phyloP scores from a whole-genome alignment of 2,113 vertebrate species.

The Protobothrops mucrosquamatus region DNA sequence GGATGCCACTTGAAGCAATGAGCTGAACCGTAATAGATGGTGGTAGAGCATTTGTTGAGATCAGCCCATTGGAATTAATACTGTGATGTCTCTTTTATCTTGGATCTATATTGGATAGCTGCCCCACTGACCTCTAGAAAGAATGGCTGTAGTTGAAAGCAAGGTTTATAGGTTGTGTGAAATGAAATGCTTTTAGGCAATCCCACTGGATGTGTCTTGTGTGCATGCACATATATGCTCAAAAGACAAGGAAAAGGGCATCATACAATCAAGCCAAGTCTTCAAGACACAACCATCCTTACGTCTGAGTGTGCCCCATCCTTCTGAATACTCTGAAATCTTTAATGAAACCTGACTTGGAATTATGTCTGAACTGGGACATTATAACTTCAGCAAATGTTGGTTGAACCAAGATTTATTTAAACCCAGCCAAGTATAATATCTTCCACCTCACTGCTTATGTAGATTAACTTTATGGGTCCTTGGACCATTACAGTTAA shows the following conservation, averaged over 20 bases:
- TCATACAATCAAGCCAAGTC: neutral
- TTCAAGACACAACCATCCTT: neutral
- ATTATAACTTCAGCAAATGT: neutral
- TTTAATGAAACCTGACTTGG: neutral
- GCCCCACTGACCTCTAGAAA: neutral
- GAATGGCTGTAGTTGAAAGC: neutral
- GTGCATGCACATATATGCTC: neutral
- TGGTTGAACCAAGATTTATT: neutral
- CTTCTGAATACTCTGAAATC: neutral
- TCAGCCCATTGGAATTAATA: neutral
- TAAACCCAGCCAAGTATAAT: neutral
- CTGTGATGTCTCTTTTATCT: neutral
- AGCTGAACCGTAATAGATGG: neutral
- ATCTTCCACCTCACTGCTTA: neutral
- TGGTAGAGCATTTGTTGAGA: neutral
- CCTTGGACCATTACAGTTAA: neutral
- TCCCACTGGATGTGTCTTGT: too few species aligned
- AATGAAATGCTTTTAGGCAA: neutral
- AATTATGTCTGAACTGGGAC: neutral
- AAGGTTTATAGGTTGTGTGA: neutral
- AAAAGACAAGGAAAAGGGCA: neutral
- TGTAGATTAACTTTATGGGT: neutral
- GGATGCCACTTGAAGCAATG: neutral
- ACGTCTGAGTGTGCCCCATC: neutral
- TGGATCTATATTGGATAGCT: neutral